phyloP scores from a whole-genome alignment of 2,113 vertebrate genomes.

The Lophochroa leadbeateri region DNA sequence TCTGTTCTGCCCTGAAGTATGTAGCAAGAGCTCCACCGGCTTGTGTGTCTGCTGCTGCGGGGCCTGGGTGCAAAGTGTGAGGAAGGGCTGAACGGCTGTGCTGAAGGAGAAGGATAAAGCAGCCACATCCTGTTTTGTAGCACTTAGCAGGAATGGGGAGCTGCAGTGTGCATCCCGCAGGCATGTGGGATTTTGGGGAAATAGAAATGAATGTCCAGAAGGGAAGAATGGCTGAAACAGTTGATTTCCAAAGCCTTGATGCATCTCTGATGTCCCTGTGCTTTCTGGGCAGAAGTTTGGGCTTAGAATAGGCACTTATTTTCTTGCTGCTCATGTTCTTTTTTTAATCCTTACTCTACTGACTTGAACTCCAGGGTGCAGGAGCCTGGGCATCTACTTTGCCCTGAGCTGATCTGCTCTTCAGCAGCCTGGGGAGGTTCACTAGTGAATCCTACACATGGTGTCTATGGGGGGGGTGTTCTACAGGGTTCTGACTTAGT shows the following conservation, averaged over 20 bases:
- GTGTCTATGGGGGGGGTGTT: neutral
- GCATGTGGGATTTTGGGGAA: fast-evolving
- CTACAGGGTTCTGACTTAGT: neutral
- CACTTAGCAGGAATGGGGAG: neutral
- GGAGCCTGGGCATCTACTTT: neutral
- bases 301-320: neutral
- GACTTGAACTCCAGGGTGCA: neutral
- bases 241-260: neutral
- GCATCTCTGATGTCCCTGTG: neutral
- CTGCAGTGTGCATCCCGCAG: neutral
- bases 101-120: neutral
- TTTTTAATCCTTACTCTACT: neutral
- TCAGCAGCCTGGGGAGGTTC: neutral
- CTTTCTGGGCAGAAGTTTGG: neutral
- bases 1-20: neutral
- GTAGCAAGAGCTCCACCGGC: slow-evolving; percentile 42
- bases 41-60: neutral
- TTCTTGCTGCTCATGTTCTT: slow-evolving; percentile 12
- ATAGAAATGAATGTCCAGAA: neutral
- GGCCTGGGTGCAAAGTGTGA: neutral
- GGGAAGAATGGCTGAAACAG: neutral
- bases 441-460: neutral
- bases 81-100: neutral
- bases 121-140: neutral
- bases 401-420: neutral